Evolutionary conservation across 2,113 vertebrate genomes (phyloP).

Genomic region (Paradisaea rubra): DNA sequence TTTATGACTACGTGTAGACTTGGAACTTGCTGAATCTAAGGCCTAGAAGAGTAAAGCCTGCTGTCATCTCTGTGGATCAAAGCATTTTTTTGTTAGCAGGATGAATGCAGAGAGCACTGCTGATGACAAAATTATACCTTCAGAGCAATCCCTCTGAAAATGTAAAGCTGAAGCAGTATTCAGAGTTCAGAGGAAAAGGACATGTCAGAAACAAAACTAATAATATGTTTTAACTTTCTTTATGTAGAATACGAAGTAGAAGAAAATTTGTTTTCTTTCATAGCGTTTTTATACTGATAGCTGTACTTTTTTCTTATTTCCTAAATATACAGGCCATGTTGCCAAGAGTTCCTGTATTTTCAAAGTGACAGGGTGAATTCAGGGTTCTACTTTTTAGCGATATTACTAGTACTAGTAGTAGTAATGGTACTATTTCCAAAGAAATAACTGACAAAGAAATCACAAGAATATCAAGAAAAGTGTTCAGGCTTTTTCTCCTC

Average conservation of each 20-base stretch:
- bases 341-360: neutral
- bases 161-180: neutral
- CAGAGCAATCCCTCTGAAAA: neutral
- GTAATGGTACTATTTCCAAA: neutral
- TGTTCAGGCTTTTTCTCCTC: neutral
- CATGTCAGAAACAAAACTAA: neutral
- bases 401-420: neutral
- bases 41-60: slow-evolving; percentile 2
- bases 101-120: neutral
- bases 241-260: neutral
- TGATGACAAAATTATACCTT: neutral
- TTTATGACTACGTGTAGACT: slow-evolving; percentile 27
- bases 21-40: slow-evolving; percentile 1
- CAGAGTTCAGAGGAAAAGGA: neutral
- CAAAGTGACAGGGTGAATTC: neutral
- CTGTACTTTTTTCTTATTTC: neutral
- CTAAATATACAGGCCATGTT: neutral
- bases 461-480: neutral
- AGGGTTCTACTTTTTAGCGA: neutral
- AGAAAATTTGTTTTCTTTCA: neutral
- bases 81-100: slow-evolving; percentile 12
- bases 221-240: neutral
- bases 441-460: neutral
- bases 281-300: neutral
- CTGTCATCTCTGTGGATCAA: slow-evolving; percentile 16